These are phyloP conservation scores for Irena cyanogastra DNA, from an alignment of 2,113 vertebrate genomes.

Conservation along the genomic window DNA sequence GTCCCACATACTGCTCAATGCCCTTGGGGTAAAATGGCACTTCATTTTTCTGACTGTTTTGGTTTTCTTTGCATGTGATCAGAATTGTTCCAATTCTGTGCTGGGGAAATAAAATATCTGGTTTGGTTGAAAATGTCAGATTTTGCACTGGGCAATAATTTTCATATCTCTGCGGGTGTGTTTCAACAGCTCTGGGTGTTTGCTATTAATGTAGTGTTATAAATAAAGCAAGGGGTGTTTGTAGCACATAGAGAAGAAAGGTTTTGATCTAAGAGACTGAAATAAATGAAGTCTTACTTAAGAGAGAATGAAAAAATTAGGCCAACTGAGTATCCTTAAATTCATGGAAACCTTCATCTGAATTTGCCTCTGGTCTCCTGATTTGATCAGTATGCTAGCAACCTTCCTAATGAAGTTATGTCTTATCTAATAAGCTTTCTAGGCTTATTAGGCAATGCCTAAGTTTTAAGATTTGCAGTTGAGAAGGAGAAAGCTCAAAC, in stretches of 20 bases:
- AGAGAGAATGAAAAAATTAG: slow-evolving; percentile 1
- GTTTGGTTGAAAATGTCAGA: neutral
- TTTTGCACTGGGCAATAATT: neutral
- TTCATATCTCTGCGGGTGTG: neutral
- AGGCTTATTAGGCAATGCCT: neutral
- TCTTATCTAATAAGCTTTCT: neutral
- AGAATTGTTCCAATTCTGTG: neutral
- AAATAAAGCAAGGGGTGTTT: neutral
- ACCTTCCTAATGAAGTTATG: neutral
- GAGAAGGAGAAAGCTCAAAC: neutral
- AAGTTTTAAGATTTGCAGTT: neutral
- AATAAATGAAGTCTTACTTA: neutral
- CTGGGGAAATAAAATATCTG: neutral
- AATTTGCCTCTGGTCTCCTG: neutral
- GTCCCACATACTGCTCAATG: neutral
- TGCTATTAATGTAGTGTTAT: neutral
- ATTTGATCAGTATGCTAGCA: slow-evolving; percentile 6
- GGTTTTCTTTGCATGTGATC: neutral
- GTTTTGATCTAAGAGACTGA: neutral
- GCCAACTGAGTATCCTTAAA: neutral
- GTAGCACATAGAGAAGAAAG: neutral
- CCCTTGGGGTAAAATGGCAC: neutral
- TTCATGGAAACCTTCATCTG: neutral
- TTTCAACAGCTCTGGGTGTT: neutral
- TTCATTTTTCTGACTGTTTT: neutral